phyloP scores from a whole-genome alignment of 2,113 vertebrate genomes.

The Pelecanus crispus region DNA sequence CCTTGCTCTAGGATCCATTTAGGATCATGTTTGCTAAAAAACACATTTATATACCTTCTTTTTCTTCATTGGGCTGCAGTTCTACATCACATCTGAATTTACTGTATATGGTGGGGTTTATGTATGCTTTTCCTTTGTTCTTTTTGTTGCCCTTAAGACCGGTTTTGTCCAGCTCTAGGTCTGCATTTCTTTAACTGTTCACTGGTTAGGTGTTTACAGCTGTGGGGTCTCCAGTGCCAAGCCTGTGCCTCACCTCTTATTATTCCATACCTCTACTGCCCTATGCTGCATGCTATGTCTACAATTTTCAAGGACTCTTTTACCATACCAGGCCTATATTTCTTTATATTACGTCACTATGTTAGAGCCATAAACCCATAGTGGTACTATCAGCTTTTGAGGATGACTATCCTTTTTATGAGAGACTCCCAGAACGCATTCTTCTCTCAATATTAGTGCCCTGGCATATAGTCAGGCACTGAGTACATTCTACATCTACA shows the following conservation, averaged over 20 bases:
- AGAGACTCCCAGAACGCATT: background rate
- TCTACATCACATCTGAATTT: background rate
- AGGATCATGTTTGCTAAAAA: too few species aligned
- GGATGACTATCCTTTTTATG: background rate
- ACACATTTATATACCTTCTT: background rate
- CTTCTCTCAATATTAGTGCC: background rate
- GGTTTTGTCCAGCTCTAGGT: background rate
- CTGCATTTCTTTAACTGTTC: background rate
- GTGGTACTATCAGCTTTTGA: background rate
- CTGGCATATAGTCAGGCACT: background rate
- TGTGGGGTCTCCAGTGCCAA: background rate
- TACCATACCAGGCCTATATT: background rate
- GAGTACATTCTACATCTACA: background rate
- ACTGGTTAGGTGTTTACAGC: background rate
- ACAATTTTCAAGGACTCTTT: background rate
- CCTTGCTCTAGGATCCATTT: background rate
- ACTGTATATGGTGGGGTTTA: rapidly evolving
- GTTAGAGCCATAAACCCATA: background rate
- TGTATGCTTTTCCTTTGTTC: background rate
- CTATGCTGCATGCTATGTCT: background rate
- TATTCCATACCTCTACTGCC: background rate
- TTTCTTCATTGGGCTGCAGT: background rate
- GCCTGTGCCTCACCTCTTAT: background rate
- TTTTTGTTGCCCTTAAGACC: background rate
- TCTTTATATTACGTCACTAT: background rate